Percentiles rank a stretch among this genome's conserved stretches.
Conservation (phyloP, 53 echinoderm and acorn worm species). For the Paelopatides confundens region DNA sequence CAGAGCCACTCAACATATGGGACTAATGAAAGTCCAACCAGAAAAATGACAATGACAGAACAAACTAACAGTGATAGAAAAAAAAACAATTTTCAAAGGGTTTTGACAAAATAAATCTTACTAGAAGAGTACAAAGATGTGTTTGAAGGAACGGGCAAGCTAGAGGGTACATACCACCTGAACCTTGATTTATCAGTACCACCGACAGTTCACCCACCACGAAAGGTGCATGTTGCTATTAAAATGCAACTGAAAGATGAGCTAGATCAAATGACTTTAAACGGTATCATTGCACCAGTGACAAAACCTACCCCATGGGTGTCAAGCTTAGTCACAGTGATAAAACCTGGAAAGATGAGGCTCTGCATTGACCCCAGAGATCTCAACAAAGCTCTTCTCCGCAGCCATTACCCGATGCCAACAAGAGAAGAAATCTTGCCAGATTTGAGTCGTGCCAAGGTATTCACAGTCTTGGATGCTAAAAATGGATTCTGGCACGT, state of each 20-base stretch:
- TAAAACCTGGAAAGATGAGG: slow-evolving; percentile 1
- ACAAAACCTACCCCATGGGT: slow-evolving; percentile 66
- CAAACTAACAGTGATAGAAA: too few species aligned
- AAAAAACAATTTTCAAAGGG: too few species aligned
- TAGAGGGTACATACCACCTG: slow-evolving; percentile 39
- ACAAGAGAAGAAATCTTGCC: slow-evolving; percentile 57
- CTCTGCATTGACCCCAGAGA: slow-evolving; percentile 16
- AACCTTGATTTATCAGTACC: slow-evolving; percentile 38
- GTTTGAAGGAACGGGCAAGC: slow-evolving; percentile 38
- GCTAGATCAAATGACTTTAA: slow-evolving; percentile 32
- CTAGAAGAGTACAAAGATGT: slow-evolving; percentile 21
- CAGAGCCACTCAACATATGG: slow-evolving; percentile 38
- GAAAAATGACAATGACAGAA: slow-evolving; percentile 45
- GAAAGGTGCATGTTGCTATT: slow-evolving; percentile 53
- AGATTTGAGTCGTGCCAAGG: slow-evolving; percentile 59
- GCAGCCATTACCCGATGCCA: slow-evolving; percentile 65
- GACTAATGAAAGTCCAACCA: slow-evolving; percentile 40
- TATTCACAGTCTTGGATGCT: slow-evolving; percentile 66
- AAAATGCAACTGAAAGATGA: slow-evolving; percentile 52
- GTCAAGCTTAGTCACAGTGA: slow-evolving; percentile 51
- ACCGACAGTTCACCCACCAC: slow-evolving; percentile 56
- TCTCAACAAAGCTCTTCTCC: slow-evolving; percentile 9
- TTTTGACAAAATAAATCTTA: too few species aligned
- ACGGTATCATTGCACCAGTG: slow-evolving; percentile 41
- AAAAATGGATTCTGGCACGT: slow-evolving; percentile 73